Evolutionary conservation across 1,140 invertebrate genomes (phyloP).

Genomic region (Lasaia peninsularis): DNA sequence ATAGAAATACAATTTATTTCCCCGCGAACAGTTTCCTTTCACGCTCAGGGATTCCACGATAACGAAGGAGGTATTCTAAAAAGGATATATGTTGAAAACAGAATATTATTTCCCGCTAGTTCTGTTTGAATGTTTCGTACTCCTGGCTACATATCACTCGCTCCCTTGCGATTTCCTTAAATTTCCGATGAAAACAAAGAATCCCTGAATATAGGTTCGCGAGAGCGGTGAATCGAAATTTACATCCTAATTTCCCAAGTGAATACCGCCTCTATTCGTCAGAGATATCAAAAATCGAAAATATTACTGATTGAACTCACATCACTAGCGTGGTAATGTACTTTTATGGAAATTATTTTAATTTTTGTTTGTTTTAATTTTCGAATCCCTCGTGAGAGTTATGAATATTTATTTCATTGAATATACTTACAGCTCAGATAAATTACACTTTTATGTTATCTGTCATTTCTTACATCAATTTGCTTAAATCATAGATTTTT

Average conservation of each 20-base stretch:
- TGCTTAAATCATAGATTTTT: too few relatives aligned
- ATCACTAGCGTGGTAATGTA: constrained; percentile 6
- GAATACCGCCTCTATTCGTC: constrained; percentile 58
- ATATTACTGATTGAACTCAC: constrained; percentile 14
- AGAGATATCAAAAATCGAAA: constrained; percentile 58
- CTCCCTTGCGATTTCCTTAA: constrained; percentile 57
- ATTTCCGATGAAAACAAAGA: constrained; percentile 72
- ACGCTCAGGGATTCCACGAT: constrained; percentile 12
- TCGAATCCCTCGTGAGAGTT: neutral
- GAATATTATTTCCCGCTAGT: constrained; percentile 19
- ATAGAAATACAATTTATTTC: constrained; percentile 11
- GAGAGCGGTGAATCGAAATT: constrained; percentile 61
- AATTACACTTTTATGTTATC: too few relatives aligned
- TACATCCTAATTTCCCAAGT: constrained; percentile 73
- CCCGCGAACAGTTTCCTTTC: constrained; percentile 3
- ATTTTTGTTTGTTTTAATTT: neutral
- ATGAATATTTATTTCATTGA: too few relatives aligned
- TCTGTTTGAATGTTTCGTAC: constrained; percentile 20
- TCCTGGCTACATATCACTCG: constrained; percentile 24
- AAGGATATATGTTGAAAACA: constrained; percentile 16
- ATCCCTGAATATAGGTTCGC: constrained; percentile 61
- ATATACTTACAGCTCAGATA: too few relatives aligned
- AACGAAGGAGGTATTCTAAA: constrained; percentile 17
- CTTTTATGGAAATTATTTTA: constrained; percentile 3
- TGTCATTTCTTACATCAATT: too few relatives aligned